Base-by-base conservation (phyloP, 2,888 invertebrate species). In the Hyles lineata region DNA sequence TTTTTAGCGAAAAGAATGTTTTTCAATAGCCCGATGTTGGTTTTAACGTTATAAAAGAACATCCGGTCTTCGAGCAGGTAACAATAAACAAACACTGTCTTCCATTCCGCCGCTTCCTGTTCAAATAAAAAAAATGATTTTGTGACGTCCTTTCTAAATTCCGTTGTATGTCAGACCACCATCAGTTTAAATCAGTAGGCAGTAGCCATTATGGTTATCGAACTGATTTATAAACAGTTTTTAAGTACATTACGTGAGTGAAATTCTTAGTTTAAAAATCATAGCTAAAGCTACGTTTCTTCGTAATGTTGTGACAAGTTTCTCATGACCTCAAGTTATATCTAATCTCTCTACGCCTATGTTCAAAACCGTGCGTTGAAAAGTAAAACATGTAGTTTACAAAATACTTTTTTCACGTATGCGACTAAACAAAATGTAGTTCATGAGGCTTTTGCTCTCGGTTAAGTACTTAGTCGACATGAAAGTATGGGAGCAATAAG, bases 41-140 rank as follows among this genome's bases (percentile, higher is more conserved):
- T 76, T 78, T 76, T 70, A 76, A 75, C 76, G 73, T 76, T 72
- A 79, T 80, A 82, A 82, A 85, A 81, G 80, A 81, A 80, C 85
- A 85, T 89, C 89, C 89, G 87, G 85, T 73, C 80, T 76, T 80
- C 69, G 50, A 72, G 69, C 86, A 88, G 88, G 88, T 88, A 89
- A 79, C 73, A 76, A 67, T 25, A 67, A 82, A 83, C 80, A 86
- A 84, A 85, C 81, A 82, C 79, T 80, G 73, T 74, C 71, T 63
- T 76, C 73, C 74, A 76, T 73, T 70, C 72, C 73, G 74, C 29
- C 29, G 67, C 73, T 78, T 78, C 77, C 79, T 77, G 75, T 76
- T 62, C 76, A 75, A 77, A 74, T 75, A 74, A 73, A 59, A 70
- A 72, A 59, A n/a, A 50, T 8, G n/a, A 60, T 62, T 32, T 62